These are phyloP conservation scores for Gambusia holbrooki DNA, from an alignment of 2,113 vertebrate genomes.

Conservation along the genomic window DNA sequence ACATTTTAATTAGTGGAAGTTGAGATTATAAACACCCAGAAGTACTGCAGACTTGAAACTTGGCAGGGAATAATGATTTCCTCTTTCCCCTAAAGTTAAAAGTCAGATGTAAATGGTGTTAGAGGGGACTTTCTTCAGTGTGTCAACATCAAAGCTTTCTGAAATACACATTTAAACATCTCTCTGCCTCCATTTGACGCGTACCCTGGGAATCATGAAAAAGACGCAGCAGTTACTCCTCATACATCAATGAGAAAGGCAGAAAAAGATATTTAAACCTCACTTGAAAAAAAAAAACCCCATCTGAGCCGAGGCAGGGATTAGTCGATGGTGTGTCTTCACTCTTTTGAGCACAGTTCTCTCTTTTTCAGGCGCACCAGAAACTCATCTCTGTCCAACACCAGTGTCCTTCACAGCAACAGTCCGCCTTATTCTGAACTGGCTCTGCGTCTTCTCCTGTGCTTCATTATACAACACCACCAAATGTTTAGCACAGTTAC, in stretches of 20 bases:
- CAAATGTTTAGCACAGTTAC: constrained; percentile 23
- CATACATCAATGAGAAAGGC: constrained; percentile 8
- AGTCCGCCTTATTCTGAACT: constrained; percentile 15
- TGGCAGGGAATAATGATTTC: not conserved
- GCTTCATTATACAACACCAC: constrained; percentile 11
- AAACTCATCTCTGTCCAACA: constrained; percentile 31
- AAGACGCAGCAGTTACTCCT: not conserved
- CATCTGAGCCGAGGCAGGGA: constrained; percentile 11
- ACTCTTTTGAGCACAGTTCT: constrained; percentile 1
- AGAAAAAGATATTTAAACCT: constrained; percentile 1
- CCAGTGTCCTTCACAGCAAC: constrained; percentile 33
- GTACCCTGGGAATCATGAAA: not conserved
- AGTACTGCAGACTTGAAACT: not conserved
- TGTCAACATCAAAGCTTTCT: not conserved
- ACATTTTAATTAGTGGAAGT: not conserved
- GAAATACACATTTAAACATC: constrained; percentile 1
- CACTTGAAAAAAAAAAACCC: constrained; percentile 4
- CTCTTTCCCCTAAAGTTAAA: not conserved
- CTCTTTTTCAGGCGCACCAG: constrained; percentile 30
- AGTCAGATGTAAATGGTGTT: not conserved
- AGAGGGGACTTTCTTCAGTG: not conserved
- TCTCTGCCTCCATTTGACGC: not conserved
- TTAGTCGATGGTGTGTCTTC: constrained; percentile 20
- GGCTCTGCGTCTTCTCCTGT: constrained; percentile 29
- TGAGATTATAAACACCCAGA: not conserved